Evolutionary conservation across 2,113 vertebrate genomes (phyloP).

Genomic region (Oreochromis niloticus): DNA sequence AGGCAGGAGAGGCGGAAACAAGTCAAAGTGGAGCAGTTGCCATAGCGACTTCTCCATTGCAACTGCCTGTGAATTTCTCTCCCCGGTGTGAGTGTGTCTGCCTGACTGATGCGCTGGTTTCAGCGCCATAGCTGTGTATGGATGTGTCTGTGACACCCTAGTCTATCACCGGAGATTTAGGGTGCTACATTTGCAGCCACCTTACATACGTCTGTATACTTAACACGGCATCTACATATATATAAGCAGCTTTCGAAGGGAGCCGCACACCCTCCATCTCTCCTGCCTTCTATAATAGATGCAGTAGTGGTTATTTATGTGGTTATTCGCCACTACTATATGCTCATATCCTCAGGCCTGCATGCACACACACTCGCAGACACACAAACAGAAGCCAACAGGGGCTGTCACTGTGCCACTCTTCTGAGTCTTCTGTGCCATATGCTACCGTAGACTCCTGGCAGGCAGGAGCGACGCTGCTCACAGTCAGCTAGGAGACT

Average conservation of each 20-base stretch:
- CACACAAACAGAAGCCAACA: constrained; percentile 13
- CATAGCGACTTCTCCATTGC: constrained; percentile 60
- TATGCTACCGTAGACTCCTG: constrained; percentile 46
- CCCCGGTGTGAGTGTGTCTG: constrained; percentile 5
- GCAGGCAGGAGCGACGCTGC: constrained; percentile 16
- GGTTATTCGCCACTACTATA: constrained; percentile 45
- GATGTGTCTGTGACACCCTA: background rate
- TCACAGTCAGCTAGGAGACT: constrained; percentile 20
- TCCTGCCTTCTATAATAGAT: constrained; percentile 37
- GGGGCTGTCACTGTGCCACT: constrained; percentile 38
- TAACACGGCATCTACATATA: background rate
- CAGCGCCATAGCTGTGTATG: background rate
- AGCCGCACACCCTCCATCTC: background rate
- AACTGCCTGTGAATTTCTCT: constrained; percentile 50
- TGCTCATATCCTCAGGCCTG: constrained; percentile 35
- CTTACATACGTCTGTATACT: background rate
- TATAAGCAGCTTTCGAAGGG: background rate
- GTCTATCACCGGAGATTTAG: background rate
- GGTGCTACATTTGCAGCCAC: background rate
- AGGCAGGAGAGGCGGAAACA: constrained; percentile 10
- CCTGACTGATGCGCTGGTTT: constrained; percentile 6
- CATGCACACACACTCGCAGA: background rate
- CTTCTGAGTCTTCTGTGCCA: constrained; percentile 36
- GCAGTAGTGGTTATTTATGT: constrained; percentile 59
- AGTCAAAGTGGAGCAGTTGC: constrained; percentile 70